Conservation (phyloP, 2,888 invertebrate genomes). For the Agriotes lineatus region DNA sequence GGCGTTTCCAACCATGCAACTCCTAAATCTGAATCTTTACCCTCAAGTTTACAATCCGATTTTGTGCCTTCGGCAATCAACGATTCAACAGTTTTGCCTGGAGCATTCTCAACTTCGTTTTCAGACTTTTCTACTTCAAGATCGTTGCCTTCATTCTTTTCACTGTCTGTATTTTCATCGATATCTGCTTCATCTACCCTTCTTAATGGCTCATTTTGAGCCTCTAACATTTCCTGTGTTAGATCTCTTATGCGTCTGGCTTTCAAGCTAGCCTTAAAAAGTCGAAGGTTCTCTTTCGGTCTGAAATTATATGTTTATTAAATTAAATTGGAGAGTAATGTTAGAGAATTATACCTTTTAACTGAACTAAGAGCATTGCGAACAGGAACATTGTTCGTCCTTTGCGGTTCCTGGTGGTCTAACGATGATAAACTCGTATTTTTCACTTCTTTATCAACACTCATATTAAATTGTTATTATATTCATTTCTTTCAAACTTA, state of each 20-base stretch:
- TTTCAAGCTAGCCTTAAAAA: conserved; percentile 34
- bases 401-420: not conserved
- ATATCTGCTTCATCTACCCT: not conserved
- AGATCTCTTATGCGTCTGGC: conserved; percentile 44
- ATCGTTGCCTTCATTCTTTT: too few species aligned
- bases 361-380: conserved; percentile 5
- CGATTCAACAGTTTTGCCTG: too few species aligned
- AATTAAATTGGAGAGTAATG: not conserved
- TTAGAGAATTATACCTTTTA: conserved; percentile 8
- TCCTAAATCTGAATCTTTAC: conserved; percentile 7
- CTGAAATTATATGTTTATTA: not conserved
- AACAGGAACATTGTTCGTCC: not conserved
- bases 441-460: not conserved
- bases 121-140: too few species aligned
- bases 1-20: conserved; percentile 3
- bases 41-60: too few species aligned
- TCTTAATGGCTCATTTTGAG: conserved; percentile 43
- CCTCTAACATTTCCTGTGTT: conserved; percentile 45
- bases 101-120: too few species aligned
- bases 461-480: conserved; percentile 3
- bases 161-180: not conserved
- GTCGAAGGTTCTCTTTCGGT: not conserved
- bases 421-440: not conserved
- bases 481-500: too few species aligned
- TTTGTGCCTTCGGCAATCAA: too few species aligned